Conservation (phyloP, 2,113 vertebrate genomes). For the Chascanopsetta lugubris region DNA sequence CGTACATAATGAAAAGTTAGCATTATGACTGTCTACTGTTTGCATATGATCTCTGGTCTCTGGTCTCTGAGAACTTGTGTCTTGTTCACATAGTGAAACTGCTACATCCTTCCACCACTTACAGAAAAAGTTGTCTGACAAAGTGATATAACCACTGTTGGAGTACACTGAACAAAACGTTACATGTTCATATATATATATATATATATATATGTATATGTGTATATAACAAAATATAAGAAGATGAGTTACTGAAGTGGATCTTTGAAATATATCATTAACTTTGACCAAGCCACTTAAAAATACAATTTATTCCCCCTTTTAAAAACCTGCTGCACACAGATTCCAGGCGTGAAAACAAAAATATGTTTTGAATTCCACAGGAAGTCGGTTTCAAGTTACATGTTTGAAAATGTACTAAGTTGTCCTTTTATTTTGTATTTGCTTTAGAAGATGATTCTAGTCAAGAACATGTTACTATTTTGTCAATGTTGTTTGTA, state of each 20-base stretch:
- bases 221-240: conserved; percentile 3
- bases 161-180: neutral
- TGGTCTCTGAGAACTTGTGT: neutral
- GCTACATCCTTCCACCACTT: neutral
- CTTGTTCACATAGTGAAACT: neutral
- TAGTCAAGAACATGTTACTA: neutral
- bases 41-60: neutral
- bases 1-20: neutral
- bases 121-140: neutral
- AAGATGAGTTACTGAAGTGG: conserved; percentile 16
- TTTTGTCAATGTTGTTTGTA: neutral
- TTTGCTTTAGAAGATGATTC: neutral
- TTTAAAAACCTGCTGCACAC: conserved; percentile 2
- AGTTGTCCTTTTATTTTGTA: neutral
- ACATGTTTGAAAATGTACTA: neutral
- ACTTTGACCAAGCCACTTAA: neutral
- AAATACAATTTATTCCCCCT: neutral
- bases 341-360: neutral
- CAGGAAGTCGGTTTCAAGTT: too few species aligned
- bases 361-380: neutral
- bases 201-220: too few species aligned
- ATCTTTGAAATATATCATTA: too few species aligned
- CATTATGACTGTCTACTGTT: neutral
- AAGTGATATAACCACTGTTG: neutral
- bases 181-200: too few species aligned